Conservation (phyloP, 2,113 vertebrate species). For the Myotis lucifugus region DNA sequence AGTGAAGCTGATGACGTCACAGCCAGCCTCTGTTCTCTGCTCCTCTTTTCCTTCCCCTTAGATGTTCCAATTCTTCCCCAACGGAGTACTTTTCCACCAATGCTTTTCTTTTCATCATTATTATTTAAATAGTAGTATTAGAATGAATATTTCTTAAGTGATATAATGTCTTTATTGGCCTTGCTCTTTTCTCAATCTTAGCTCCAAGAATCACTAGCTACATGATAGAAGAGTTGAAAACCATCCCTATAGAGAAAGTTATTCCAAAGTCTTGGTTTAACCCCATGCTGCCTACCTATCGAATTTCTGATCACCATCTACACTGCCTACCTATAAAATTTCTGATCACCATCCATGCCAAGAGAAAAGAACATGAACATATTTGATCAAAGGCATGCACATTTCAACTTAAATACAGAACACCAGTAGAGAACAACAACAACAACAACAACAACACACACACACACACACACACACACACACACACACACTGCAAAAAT, state of each 20-base stretch:
- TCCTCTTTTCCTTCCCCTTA: neutral
- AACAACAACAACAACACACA: neutral
- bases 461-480: neutral
- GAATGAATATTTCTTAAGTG: neutral
- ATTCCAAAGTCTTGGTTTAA: neutral
- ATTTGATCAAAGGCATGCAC: neutral
- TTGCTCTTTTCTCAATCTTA: neutral
- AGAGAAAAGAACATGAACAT: neutral
- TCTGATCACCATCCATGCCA: neutral
- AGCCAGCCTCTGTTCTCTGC: neutral
- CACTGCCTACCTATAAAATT: neutral
- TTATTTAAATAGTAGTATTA: neutral
- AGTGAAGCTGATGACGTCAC: neutral
- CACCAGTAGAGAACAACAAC: neutral
- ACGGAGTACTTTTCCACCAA: neutral
- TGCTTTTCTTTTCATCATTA: neutral
- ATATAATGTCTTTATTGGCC: neutral
- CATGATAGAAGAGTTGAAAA: neutral
- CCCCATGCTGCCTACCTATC: neutral
- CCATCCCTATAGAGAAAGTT: neutral
- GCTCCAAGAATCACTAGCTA: neutral
- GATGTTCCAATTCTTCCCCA: neutral
- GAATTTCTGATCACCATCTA: too few relatives aligned
- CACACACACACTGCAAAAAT: neutral
- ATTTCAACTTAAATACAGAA: constrained; percentile 4